Evolutionary conservation across 2,797 vertebrate species (phyloP).

Genomic region (Falco biarmicus): DNA sequence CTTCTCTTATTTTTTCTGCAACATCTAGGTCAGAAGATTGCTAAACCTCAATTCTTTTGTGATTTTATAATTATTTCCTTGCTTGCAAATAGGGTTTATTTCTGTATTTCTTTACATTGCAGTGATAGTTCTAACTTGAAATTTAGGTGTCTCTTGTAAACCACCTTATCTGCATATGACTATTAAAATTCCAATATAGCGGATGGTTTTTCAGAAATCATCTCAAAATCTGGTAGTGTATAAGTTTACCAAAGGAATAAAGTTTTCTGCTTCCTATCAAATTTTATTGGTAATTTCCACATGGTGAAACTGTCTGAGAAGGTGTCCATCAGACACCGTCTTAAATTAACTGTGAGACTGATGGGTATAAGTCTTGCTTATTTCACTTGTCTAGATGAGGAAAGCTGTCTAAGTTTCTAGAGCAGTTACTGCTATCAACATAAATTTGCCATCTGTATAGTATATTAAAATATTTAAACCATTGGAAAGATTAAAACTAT

Average conservation of each 20-base stretch:
- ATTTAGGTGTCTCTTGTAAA: background rate
- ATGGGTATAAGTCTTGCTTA: background rate
- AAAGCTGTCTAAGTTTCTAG: background rate
- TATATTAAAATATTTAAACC: background rate
- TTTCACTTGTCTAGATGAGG: background rate
- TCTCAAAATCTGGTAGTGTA: background rate
- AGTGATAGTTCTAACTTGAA: background rate
- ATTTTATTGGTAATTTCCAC: background rate
- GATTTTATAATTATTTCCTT: background rate
- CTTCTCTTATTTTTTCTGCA: background rate
- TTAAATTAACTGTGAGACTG: background rate
- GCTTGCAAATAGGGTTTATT: background rate
- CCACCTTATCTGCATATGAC: background rate
- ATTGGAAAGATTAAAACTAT: background rate
- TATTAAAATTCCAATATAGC: background rate
- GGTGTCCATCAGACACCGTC: background rate
- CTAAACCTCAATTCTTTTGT: background rate
- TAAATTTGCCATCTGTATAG: background rate
- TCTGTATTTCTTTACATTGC: background rate
- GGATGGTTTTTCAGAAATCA: background rate
- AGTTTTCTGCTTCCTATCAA: background rate
- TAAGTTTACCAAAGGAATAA: background rate
- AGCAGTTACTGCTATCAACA: background rate
- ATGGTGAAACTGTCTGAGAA: background rate
- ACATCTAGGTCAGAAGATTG: background rate